Evolutionary conservation across 2,888 invertebrate species (phyloP).

Genomic region (Pardosa pseudoannulata): DNA sequence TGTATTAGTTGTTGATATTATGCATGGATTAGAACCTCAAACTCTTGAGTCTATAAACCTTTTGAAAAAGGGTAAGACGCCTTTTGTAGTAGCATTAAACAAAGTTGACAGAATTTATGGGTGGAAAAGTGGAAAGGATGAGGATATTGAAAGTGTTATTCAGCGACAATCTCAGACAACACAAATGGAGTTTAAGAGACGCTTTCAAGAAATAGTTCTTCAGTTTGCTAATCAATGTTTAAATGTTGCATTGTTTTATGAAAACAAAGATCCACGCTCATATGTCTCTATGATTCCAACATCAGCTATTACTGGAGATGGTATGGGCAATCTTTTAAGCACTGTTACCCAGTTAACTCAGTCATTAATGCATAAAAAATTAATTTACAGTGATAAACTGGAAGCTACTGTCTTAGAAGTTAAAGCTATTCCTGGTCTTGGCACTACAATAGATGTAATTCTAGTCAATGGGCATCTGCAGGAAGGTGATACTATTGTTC

Average conservation of each 20-base stretch:
- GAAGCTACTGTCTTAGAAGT: conserved; percentile 81
- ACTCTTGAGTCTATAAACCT: conserved; percentile 99
- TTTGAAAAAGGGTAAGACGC: conserved; percentile 93
- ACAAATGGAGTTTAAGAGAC: conserved; percentile 93
- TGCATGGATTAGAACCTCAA: conserved; percentile 99
- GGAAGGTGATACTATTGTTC: conserved; percentile 94
- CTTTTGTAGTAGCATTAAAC: conserved; percentile 98
- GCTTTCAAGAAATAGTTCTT: conserved; percentile 89
- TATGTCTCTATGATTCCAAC: conserved; percentile 98
- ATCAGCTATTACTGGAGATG: conserved; percentile 97
- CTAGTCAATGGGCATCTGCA: conserved; percentile 95
- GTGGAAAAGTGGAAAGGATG: conserved; percentile 92
- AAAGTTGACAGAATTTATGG: conserved; percentile 86
- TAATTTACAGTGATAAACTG: conserved; percentile 94
- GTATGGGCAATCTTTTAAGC: conserved; percentile 97
- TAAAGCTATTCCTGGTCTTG: conserved; percentile 96
- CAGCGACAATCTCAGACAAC: conserved; percentile 92
- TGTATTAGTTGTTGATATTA: conserved; percentile 98
- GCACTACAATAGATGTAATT: conserved; percentile 99
- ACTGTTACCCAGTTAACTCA: conserved; percentile 95
- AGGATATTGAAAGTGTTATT: conserved; percentile 92
- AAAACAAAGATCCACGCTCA: conserved; percentile 93
- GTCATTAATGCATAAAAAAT: conserved; percentile 89
- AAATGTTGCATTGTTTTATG: conserved; percentile 95
- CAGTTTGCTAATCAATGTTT: conserved; percentile 97